A percentile compares a stretch with the other conserved stretches of the same genome.
Evolutionary conservation across 2,888 invertebrate genomes (phyloP).

Genomic region (Lasioglossum marginatum): DNA sequence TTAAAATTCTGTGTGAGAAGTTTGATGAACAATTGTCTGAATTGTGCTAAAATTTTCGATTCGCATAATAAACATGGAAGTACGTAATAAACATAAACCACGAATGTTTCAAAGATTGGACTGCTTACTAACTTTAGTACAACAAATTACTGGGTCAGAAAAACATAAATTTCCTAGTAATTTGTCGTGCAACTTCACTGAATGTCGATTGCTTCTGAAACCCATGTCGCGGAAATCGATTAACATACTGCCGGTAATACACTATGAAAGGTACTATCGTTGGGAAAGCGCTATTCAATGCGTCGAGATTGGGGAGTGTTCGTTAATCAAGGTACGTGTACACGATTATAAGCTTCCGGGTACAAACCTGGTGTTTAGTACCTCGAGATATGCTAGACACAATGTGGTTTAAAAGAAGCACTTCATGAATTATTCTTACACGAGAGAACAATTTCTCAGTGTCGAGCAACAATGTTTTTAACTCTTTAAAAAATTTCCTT

Average conservation of each 20-base stretch:
- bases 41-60: too few relatives aligned
- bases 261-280: slow-evolving; percentile 10
- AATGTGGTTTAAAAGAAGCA: not conserved
- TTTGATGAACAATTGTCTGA: not conserved
- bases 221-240: slow-evolving; percentile 12
- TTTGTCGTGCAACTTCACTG: not conserved
- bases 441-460: not conserved
- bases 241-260: slow-evolving; percentile 30
- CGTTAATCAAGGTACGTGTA: slow-evolving; percentile 28
- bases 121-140: not conserved
- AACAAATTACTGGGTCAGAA: not conserved
- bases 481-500: not conserved
- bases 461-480: not conserved
- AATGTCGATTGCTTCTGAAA: slow-evolving; percentile 7
- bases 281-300: slow-evolving; percentile 27
- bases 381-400: not conserved
- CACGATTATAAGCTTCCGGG: slow-evolving; percentile 19
- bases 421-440: not conserved
- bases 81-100: not conserved
- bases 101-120: not conserved
- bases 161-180: too few relatives aligned
- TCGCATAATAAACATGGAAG: not conserved
- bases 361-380: slow-evolving; percentile 13
- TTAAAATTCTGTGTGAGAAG: not conserved
- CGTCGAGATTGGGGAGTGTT: slow-evolving; percentile 18